phyloP scores from a whole-genome alignment of 2,113 vertebrate genomes.

The Grammomys surdaster region DNA sequence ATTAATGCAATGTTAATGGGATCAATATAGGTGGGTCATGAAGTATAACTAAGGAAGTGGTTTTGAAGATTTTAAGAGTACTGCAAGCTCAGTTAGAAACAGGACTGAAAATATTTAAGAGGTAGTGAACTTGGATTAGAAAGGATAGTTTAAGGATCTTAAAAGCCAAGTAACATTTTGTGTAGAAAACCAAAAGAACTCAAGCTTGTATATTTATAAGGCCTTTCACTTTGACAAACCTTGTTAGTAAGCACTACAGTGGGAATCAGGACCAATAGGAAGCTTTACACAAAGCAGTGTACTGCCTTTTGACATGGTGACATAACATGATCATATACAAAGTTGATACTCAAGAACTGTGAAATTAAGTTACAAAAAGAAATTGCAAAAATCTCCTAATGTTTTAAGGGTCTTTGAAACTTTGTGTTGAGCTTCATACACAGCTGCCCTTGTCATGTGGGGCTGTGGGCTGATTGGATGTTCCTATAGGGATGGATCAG shows the following conservation, averaged over 20 bases:
- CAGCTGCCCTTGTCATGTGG: not conserved
- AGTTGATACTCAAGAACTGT: not conserved
- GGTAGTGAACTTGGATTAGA: not conserved
- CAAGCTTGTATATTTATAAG: not conserved
- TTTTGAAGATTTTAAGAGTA: not conserved
- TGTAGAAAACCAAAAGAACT: slow-evolving; percentile 11
- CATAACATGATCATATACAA: not conserved
- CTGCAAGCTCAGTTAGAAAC: slow-evolving; percentile 22
- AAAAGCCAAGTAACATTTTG: not conserved
- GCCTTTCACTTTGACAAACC: not conserved
- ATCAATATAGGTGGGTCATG: not conserved
- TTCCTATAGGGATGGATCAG: not conserved
- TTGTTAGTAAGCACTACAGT: not conserved
- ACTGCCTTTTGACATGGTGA: not conserved
- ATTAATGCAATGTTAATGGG: not conserved
- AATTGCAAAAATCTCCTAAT: not conserved
- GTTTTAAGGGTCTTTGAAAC: not conserved
- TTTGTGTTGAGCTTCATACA: not conserved
- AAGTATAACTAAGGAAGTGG: slow-evolving; percentile 1
- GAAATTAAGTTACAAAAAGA: not conserved
- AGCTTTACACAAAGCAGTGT: not conserved
- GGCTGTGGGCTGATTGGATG: not conserved
- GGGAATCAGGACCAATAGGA: not conserved
- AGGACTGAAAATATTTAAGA: slow-evolving; percentile 44
- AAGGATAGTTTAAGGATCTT: slow-evolving; percentile 26